These are phyloP conservation scores for Esox masquinongy DNA, from an alignment of 2,797 vertebrate genomes.

Conservation along the genomic window DNA sequence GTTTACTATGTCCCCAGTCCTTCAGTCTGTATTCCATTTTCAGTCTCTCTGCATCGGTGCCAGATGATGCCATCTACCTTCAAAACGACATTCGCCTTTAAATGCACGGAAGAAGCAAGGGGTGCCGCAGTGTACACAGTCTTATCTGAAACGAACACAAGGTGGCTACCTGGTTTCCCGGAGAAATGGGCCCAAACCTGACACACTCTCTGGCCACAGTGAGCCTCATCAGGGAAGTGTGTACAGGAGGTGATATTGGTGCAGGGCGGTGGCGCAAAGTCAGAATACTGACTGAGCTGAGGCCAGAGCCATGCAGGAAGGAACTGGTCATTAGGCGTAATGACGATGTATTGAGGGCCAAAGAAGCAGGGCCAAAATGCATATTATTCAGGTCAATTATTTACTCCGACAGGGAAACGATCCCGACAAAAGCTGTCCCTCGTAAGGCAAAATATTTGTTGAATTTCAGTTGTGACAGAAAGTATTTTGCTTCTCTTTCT, in stretches of 20 bases:
- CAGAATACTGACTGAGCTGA: slow-evolving; percentile 10
- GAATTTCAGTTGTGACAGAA: slow-evolving; percentile 27
- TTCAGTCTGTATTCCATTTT: not conserved
- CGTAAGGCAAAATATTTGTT: not conserved
- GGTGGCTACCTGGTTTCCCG: slow-evolving; percentile 31
- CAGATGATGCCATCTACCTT: not conserved
- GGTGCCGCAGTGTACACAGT: not conserved
- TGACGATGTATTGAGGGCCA: not conserved
- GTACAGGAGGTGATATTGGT: slow-evolving; percentile 21
- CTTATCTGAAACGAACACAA: slow-evolving; percentile 38
- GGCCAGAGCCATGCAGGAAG: slow-evolving; percentile 26
- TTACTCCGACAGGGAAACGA: not conserved
- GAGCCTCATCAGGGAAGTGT: slow-evolving; percentile 12
- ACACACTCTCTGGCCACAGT: slow-evolving; percentile 44
- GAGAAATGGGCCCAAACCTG: slow-evolving; percentile 44
- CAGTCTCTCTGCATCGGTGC: not conserved
- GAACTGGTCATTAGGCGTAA: slow-evolving; percentile 30
- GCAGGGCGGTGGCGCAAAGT: not conserved
- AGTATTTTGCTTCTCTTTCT: not conserved
- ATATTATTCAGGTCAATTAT: not conserved
- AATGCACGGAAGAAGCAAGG: slow-evolving; percentile 8
- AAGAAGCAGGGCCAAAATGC: not conserved
- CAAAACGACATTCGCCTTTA: not conserved
- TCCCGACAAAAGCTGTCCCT: not conserved
- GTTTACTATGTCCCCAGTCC: no score